Evolutionary conservation across 2,113 vertebrate species (phyloP).

Genomic region (Microcebus tavaratra): DNA sequence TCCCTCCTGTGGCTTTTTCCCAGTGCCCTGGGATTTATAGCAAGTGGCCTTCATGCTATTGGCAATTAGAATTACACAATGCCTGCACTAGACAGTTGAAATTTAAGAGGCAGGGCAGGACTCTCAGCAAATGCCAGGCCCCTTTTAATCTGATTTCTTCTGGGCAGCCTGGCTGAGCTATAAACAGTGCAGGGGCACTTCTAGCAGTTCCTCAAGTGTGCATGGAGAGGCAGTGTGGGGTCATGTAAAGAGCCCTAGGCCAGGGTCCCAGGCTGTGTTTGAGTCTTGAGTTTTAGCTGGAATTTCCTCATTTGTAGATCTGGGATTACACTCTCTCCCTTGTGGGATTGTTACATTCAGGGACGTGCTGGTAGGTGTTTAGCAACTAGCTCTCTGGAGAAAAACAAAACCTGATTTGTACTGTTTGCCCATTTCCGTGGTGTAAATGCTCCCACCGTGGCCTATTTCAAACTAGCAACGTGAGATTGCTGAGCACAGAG

Average conservation of each 20-base stretch:
- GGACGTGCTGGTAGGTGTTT: neutral
- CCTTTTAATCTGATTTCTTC: neutral
- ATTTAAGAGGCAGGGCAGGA: conserved; percentile 8
- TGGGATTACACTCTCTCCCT: neutral
- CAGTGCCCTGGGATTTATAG: conserved; percentile 25
- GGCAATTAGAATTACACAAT: conserved; percentile 10
- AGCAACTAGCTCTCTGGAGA: neutral
- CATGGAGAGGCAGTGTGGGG: conserved; percentile 37
- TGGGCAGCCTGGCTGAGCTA: neutral
- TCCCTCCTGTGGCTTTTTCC: neutral
- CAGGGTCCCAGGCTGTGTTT: neutral
- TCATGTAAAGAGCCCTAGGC: neutral
- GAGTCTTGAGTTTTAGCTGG: neutral
- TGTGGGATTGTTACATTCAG: neutral
- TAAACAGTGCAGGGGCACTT: neutral
- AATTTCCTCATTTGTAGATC: neutral
- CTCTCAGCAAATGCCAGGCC: neutral
- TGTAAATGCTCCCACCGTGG: neutral
- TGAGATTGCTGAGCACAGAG: neutral
- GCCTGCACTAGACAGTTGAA: neutral
- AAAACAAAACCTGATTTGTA: neutral
- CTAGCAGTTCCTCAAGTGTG: neutral
- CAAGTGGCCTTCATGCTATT: neutral
- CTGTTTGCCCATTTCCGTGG: neutral
- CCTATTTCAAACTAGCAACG: neutral